phyloP scores from a whole-genome alignment of 64 coral and sea anemone species.

The Porites australiensis region DNA sequence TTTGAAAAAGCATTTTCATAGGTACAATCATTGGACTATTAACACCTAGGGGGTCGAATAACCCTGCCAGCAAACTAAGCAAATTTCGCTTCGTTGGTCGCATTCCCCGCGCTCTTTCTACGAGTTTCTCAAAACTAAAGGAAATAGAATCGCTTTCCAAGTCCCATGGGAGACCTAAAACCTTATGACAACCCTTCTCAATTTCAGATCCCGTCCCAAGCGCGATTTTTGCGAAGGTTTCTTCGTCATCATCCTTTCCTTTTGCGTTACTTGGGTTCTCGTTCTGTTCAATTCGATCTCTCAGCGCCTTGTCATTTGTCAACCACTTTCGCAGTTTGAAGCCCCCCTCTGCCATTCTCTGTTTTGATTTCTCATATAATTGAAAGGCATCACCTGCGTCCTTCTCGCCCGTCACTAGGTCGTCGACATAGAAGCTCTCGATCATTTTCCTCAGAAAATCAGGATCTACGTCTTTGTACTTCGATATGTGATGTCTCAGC shows the following conservation, averaged over 20 bases:
- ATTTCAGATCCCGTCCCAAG: not conserved
- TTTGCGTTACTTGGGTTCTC: not conserved
- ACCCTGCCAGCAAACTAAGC: not conserved
- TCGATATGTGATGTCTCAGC: constrained; percentile 42
- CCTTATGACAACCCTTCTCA: not conserved
- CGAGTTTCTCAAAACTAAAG: not conserved
- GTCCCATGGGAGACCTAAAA: not conserved
- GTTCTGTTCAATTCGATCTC: not conserved
- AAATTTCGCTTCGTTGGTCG: not conserved
- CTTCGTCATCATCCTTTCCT: not conserved
- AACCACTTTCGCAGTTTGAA: constrained; percentile 59
- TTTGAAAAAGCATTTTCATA: not conserved
- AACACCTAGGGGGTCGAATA: not conserved
- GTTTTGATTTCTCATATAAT: constrained; percentile 29
- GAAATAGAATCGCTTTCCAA: not conserved
- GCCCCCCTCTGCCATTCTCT: constrained; percentile 21
- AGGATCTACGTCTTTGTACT: not conserved
- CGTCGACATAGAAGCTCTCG: constrained; percentile 60
- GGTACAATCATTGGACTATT: not conserved
- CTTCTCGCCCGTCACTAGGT: constrained; percentile 35
- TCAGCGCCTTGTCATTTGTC: constrained; percentile 36
- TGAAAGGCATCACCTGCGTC: not conserved
- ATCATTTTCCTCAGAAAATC: constrained; percentile 55
- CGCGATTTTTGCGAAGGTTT: not conserved
- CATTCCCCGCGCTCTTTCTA: not conserved